A percentile compares a stretch with the other conserved stretches of the same genome.
These are phyloP conservation scores for Carcina quercana DNA, from an alignment of 2,888 invertebrate species.

Conservation along the genomic window DNA sequence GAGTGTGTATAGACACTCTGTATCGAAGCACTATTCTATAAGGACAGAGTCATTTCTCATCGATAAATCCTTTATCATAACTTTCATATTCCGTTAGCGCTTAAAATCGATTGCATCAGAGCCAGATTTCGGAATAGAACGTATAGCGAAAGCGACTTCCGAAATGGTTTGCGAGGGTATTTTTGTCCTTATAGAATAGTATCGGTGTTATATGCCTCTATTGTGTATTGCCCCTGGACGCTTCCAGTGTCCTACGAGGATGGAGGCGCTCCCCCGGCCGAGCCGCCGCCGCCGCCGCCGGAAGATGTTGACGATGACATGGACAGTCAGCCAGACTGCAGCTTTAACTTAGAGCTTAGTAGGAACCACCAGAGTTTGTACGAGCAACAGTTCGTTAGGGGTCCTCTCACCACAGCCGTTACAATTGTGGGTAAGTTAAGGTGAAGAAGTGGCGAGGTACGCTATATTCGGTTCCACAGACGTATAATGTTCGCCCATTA, in stretches of 20 bases:
- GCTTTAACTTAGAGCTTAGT: conserved; percentile 82
- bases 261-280: conserved; percentile 59
- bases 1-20: too few relatives aligned
- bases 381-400: conserved; percentile 77
- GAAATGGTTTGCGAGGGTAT: too few relatives aligned
- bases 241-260: conserved; percentile 50
- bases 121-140: too few relatives aligned
- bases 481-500: neutral
- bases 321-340: conserved; percentile 62
- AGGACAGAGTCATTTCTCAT: too few relatives aligned
- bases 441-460: neutral
- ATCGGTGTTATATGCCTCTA: neutral
- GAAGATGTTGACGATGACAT: conserved; percentile 41
- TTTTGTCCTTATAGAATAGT: too few relatives aligned
- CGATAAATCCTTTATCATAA: too few relatives aligned
- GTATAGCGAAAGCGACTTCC: too few relatives aligned
- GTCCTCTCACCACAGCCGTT: conserved; percentile 25
- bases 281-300: conserved; percentile 71
- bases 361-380: conserved; percentile 83
- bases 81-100: too few relatives aligned
- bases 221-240: conserved; percentile 32
- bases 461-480: neutral
- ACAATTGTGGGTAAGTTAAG: conserved; percentile 61
- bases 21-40: too few relatives aligned
- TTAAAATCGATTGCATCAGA: too few relatives aligned